Percentiles rank a stretch among this genome's conserved stretches.
Conservation (phyloP, 2,797 vertebrate genomes). For the Malacoraja senta region DNA sequence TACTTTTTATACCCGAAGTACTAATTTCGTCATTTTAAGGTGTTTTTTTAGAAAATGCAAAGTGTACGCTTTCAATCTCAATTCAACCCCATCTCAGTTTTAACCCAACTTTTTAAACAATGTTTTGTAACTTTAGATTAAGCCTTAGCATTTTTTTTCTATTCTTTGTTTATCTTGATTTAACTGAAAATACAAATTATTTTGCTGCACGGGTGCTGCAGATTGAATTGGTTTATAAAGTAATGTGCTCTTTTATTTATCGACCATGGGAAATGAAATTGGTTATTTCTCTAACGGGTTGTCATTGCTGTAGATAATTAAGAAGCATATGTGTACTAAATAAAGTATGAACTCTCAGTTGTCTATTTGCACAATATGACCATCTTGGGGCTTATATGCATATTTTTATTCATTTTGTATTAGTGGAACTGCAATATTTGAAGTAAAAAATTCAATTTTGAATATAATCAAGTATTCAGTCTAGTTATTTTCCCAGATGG, state of each 20-base stretch:
- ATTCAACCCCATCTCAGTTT: neutral
- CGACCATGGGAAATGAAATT: neutral
- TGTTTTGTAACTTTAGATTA: neutral
- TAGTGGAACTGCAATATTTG: conserved; percentile 22
- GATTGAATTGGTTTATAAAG: conserved; percentile 30
- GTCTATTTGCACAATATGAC: conserved; percentile 27
- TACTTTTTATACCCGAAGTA: no score
- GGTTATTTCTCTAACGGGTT: neutral
- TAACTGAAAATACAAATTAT: neutral
- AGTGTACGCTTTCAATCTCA: neutral
- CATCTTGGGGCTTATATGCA: neutral
- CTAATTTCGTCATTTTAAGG: no score
- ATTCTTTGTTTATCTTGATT: neutral
- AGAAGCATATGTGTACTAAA: conserved; percentile 15
- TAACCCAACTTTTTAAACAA: neutral
- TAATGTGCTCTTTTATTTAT: conserved; percentile 33
- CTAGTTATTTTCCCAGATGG: neutral
- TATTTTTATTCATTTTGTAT: conserved; percentile 38
- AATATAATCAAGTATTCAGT: neutral
- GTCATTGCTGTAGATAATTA: neutral
- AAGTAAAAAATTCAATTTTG: conserved; percentile 17
- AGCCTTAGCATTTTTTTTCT: neutral
- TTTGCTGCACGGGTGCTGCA: conserved; percentile 17
- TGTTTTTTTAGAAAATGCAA: neutral
- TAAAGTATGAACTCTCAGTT: neutral